Conservation (phyloP, 2,888 invertebrate species). For the Druceiella hillmani region DNA sequence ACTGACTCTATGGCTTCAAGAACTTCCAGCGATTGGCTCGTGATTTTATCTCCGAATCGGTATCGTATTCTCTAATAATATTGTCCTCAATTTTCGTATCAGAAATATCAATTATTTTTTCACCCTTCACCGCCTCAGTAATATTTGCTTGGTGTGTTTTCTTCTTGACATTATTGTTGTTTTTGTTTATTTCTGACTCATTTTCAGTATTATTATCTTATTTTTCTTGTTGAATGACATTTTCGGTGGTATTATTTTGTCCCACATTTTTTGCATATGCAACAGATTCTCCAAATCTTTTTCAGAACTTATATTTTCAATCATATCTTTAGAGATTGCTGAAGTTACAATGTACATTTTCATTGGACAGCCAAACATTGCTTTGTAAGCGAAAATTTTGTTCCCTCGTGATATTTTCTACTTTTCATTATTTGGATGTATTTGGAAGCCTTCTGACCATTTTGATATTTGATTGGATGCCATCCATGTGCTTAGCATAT, state of each 20-base stretch:
- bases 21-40: no score
- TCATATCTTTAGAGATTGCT: slow-evolving; percentile 7
- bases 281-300: slow-evolving; percentile 7
- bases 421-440: no score
- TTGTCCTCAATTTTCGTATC: slow-evolving; percentile 3
- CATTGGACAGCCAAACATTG: slow-evolving; percentile 7
- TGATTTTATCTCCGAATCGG: no score
- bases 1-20: no score
- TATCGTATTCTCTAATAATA: no score
- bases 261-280: slow-evolving; percentile 9
- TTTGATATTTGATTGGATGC: no score
- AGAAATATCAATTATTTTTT: slow-evolving; percentile 1
- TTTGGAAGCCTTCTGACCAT: no score
- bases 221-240: slow-evolving; percentile 8
- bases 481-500: no score
- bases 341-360: slow-evolving; percentile 11
- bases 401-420: no score
- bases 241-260: no score
- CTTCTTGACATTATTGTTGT: slow-evolving; percentile 5
- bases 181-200: slow-evolving; percentile 5
- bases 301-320: slow-evolving; percentile 5
- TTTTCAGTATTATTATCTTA: slow-evolving; percentile 2
- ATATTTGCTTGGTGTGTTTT: slow-evolving; percentile 3
- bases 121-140: slow-evolving; percentile 1
- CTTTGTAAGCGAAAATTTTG: no score